Evolutionary conservation across 2,888 invertebrate genomes (phyloP).

Genomic region (Cyclophora punctaria): DNA sequence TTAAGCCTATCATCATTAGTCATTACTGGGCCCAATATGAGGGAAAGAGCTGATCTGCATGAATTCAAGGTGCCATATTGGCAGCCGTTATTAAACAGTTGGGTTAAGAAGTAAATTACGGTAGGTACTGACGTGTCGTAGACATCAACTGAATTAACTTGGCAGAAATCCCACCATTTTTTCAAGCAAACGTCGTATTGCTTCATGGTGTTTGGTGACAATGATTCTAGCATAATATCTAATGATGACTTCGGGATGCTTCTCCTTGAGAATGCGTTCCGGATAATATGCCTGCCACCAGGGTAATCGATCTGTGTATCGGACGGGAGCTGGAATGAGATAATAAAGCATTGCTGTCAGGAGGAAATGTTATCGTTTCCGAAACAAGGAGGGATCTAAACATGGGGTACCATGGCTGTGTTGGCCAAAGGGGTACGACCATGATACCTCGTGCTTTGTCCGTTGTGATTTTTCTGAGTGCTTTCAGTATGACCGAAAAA

Average conservation of each 20-base stretch:
- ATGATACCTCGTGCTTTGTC: constrained; percentile 8
- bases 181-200: constrained; percentile 5
- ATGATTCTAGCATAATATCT: constrained; percentile 7
- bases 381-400: not conserved
- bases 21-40: not conserved
- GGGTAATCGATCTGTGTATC: constrained; percentile 7
- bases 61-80: not conserved
- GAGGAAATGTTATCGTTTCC: not conserved
- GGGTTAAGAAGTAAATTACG: not conserved
- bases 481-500: constrained; percentile 7
- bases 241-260: constrained; percentile 1
- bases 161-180: not conserved
- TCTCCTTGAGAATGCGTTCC: constrained; percentile 4
- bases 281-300: constrained; percentile 12
- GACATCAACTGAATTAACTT: not conserved
- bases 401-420: constrained; percentile 9
- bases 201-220: constrained; percentile 8
- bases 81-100: not conserved
- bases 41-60: not conserved
- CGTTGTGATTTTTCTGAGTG: constrained; percentile 3
- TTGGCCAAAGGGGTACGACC: constrained; percentile 6
- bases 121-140: not conserved
- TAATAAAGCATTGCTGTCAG: not conserved
- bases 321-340: not conserved
- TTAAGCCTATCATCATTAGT: not conserved